Evolutionary conservation across 2,888 invertebrate genomes (phyloP).

Genomic region (Thalpophila matura): DNA sequence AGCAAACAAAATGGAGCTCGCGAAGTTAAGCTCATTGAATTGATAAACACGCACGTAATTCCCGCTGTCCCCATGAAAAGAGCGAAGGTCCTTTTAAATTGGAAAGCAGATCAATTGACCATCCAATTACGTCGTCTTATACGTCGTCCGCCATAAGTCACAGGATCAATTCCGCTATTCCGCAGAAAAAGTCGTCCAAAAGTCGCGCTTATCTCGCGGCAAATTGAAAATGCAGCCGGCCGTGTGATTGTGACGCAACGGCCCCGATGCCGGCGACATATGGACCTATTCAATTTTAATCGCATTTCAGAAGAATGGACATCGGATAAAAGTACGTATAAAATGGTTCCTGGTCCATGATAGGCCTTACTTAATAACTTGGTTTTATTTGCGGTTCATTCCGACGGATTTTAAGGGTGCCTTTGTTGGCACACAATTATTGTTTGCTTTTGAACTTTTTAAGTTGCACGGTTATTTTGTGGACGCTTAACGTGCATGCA

Average conservation of each 20-base stretch:
- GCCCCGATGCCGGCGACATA: slow-evolving; percentile 85
- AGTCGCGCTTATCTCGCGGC: slow-evolving; percentile 89
- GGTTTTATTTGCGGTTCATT: slow-evolving; percentile 88
- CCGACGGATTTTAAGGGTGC: slow-evolving; percentile 82
- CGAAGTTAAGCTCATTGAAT: slow-evolving; percentile 49
- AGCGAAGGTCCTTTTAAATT: slow-evolving; percentile 71
- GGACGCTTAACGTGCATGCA: slow-evolving; percentile 76
- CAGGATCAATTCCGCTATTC: slow-evolving; percentile 89
- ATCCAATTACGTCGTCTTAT: slow-evolving; percentile 84
- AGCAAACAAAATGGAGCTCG: slow-evolving; percentile 11
- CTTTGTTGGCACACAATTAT: slow-evolving; percentile 83
- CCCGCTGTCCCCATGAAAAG: slow-evolving; percentile 45
- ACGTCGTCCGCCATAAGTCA: slow-evolving; percentile 85
- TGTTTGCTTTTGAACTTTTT: slow-evolving; percentile 89
- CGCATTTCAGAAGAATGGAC: slow-evolving; percentile 90
- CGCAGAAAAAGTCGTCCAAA: slow-evolving; percentile 89
- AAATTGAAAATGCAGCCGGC: slow-evolving; percentile 90
- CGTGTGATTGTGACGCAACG: slow-evolving; percentile 90
- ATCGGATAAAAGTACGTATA: slow-evolving; percentile 85
- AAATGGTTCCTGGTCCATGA: slow-evolving; percentile 72
- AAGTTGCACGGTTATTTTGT: slow-evolving; percentile 77
- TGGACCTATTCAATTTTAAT: slow-evolving; percentile 91
- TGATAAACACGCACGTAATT: slow-evolving; percentile 46
- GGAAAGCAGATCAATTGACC: slow-evolving; percentile 84
- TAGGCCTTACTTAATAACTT: slow-evolving; percentile 86